Percentiles rank a stretch among this genome's conserved stretches.
Conservation (phyloP, 2,797 vertebrate species). For the Aphelocoma californica region DNA sequence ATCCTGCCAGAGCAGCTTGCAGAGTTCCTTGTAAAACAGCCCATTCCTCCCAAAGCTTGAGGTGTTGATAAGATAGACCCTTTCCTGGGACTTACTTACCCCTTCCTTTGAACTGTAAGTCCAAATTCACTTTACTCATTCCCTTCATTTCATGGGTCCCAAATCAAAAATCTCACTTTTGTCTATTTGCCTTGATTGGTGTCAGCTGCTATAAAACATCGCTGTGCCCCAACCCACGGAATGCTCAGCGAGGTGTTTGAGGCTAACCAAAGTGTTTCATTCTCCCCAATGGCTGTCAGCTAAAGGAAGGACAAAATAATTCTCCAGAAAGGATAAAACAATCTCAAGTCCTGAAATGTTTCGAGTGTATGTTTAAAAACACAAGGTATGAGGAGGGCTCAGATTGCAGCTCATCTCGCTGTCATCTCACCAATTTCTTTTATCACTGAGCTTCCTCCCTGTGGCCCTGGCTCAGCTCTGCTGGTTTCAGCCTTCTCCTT, state of each 20-base stretch:
- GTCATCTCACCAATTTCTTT: constrained; percentile 46
- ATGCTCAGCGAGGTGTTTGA: constrained; percentile 39
- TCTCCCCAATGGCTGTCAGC: constrained; percentile 26
- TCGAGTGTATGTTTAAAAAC: constrained; percentile 9
- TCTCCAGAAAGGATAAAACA: constrained; percentile 18
- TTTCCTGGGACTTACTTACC: not conserved
- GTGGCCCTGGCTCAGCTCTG: not conserved
- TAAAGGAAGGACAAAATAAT: constrained; percentile 39
- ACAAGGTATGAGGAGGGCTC: not conserved
- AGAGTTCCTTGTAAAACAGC: not conserved
- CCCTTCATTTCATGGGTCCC: not conserved
- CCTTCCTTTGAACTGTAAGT: not conserved
- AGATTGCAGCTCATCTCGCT: not conserved
- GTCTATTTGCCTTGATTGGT: constrained; percentile 29
- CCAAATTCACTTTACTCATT: not conserved
- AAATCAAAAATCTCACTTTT: constrained; percentile 27
- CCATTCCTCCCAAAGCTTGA: not conserved
- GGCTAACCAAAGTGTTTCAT: constrained; percentile 30
- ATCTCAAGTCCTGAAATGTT: constrained; percentile 3
- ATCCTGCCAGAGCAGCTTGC: not conserved
- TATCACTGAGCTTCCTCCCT: not conserved
- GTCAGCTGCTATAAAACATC: not conserved
- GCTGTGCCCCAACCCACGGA: not conserved
- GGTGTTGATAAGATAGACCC: not conserved
- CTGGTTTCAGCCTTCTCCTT: not conserved